Conservation (phyloP, 1,140 invertebrate species). For the Orchesella cincta region DNA sequence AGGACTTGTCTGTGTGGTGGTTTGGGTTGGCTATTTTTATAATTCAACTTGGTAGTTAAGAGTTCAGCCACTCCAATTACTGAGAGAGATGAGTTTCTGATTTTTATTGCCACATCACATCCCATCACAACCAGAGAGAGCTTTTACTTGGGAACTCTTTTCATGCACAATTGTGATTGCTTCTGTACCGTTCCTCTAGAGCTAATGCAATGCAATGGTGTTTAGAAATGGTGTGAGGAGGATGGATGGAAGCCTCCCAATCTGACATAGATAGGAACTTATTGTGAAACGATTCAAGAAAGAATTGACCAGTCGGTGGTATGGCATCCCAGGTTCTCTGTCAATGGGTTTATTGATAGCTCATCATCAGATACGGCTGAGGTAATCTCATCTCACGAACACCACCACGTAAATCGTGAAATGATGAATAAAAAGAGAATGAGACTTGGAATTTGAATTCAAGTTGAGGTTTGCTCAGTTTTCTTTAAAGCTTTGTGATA, state of each 20-base stretch:
- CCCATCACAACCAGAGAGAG: too few relatives aligned
- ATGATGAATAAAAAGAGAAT: not conserved
- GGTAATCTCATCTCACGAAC: not conserved
- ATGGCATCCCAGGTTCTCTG: not conserved
- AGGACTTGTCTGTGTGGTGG: too few relatives aligned
- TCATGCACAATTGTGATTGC: too few relatives aligned
- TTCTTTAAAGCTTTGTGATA: too few relatives aligned
- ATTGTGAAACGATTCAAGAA: not conserved
- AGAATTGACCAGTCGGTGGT: slow-evolving; percentile 19
- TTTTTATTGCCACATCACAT: not conserved
- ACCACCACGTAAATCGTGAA: too few relatives aligned
- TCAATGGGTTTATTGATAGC: slow-evolving; percentile 15
- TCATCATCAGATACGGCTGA: not conserved
- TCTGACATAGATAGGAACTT: not conserved
- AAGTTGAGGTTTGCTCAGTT: too few relatives aligned
- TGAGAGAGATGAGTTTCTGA: not conserved
- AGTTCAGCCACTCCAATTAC: not conserved
- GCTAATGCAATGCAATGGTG: too few relatives aligned
- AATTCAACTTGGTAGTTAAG: not conserved
- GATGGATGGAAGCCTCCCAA: not conserved
- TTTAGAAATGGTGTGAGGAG: not conserved
- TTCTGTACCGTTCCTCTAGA: too few relatives aligned
- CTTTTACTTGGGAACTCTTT: too few relatives aligned
- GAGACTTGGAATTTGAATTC: not conserved
- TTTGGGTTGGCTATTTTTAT: not conserved